Evolutionary conservation across 2,113 vertebrate genomes (phyloP).

Genomic region (Microcebus jonahi): DNA sequence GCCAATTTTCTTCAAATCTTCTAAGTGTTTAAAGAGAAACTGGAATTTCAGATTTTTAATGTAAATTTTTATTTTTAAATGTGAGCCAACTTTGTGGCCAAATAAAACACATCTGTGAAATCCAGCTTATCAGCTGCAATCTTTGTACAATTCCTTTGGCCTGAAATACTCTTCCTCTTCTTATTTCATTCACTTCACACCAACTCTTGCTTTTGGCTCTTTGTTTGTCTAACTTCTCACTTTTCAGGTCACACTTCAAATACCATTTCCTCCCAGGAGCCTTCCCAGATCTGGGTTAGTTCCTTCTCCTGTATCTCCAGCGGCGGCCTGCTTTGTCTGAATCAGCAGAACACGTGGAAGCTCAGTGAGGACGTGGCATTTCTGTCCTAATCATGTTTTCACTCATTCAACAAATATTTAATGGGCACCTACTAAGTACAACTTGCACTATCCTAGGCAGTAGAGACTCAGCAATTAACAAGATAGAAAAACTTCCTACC

Average conservation of each 20-base stretch:
- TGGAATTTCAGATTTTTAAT: not conserved
- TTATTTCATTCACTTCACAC: not conserved
- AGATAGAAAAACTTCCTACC: not conserved
- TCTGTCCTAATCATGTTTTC: not conserved
- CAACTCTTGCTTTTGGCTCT: not conserved
- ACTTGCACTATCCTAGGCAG: not conserved
- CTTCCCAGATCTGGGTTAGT: not conserved
- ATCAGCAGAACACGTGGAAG: not conserved
- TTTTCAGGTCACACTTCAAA: not conserved
- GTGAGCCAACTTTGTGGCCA: not conserved
- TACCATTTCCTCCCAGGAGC: not conserved
- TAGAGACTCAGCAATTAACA: not conserved
- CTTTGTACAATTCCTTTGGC: not conserved
- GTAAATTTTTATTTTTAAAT: not conserved
- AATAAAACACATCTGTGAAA: not conserved
- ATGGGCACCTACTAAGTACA: not conserved
- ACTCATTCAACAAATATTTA: not conserved
- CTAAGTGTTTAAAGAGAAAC: not conserved
- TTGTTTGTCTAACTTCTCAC: not conserved
- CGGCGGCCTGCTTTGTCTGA: fast-evolving
- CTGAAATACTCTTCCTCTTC: not conserved
- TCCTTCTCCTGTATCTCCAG: fast-evolving
- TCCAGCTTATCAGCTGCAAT: not conserved
- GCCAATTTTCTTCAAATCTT: not conserved
- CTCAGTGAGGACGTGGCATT: not conserved